Evolutionary conservation across 1,140 invertebrate genomes (phyloP), one percentile per base, ranked within the genome.

Genomic region (Pinna nobilis): DNA sequence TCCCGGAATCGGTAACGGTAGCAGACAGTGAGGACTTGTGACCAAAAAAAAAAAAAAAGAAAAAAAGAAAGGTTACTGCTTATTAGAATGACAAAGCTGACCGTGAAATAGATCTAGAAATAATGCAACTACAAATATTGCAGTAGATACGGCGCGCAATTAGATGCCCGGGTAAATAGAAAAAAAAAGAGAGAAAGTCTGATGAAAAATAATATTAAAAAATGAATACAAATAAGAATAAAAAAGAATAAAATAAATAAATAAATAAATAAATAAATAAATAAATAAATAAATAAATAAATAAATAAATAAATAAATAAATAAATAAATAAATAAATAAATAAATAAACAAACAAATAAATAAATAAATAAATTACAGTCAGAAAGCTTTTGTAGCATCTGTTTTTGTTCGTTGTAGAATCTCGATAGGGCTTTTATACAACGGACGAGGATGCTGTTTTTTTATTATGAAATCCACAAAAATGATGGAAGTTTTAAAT

Each of bases 231-330:
- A 53, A 53, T 28, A 51, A 28, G 50, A 51, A 9, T 25, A 53
- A 25, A 25, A 7, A 53, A 6, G 11, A 20, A 18, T 37, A 33
- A 13, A 37, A 20, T 50, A 47, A 53, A 28, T 59, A 44, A 73
- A n/a, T 67, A 50, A 49, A 28, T 66, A 28, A 25, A 28, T 18
- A 30, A 44, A 44, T 44, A 70, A 70, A 55, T 57, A 53, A 63
- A 70, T 61, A 49, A 33, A 61, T 63, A 59, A n/a, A 15, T 20
- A 49, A 23, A 68, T 30, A 67, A 35, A 60, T 49, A 59, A 47
- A 20, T 35, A 59, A 33, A 57, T 30, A 47, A 20, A 47, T 47
- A 73, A 53, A 64, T 64, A 57, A 57, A 39, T 66, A 73, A 57
- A 65, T 51, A 59, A 18, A 72, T 49, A 55, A 25, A 65, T 47